Base-by-base conservation (phyloP, 2,797 vertebrate species). In the Rhadinocentrus ornatus region DNA sequence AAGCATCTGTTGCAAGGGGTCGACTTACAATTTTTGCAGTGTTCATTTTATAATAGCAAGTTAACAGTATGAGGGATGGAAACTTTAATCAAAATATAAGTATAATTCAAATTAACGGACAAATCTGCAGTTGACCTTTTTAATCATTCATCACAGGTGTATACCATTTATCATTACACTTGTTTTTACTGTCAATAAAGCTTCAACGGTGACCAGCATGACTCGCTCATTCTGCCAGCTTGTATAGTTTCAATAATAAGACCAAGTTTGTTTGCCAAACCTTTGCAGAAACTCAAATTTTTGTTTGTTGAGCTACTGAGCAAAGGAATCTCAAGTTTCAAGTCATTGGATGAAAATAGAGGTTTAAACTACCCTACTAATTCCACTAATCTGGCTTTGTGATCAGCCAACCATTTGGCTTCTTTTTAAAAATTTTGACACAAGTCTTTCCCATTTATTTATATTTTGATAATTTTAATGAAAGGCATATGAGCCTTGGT, bases 1-100 rank as follows among this genome's bases (percentile, higher is more conserved):
- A 62, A 76, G 37, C 6, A 32, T 64, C 31, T 8, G 26, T 62
- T 70, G 61, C 48, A 29, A 12, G 41, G 27, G 39, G 16, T 24
- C 46, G 32, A 34, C 52, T 37, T 10, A 0, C 41, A 15, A 32
- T 16, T 48, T 20, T n/a, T 11, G 2, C 0, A n/a, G n/a, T n/a
- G 0, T 44, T 18, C n/a, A 27, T 18, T 2, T 56, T 13, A 4
- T 24, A 11, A 3, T 4, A 46, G 44, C 44, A 46, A 20, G 24
- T 32, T 48, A 18, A 15, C 8, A 24, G 27, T 31, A 6, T 8
- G 24, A 24, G 37, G 4, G 8, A 34, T 54, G 26, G n/a, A 24
- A 13, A 22, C 18, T 41, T 24, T 1, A 41, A 18, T 44, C 37
- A 6, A 41, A 41, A 41, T 41, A 16, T 15, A 41, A 41, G 4